phyloP scores from a whole-genome alignment of 1,140 invertebrate genomes.

The Idris sp. region DNA sequence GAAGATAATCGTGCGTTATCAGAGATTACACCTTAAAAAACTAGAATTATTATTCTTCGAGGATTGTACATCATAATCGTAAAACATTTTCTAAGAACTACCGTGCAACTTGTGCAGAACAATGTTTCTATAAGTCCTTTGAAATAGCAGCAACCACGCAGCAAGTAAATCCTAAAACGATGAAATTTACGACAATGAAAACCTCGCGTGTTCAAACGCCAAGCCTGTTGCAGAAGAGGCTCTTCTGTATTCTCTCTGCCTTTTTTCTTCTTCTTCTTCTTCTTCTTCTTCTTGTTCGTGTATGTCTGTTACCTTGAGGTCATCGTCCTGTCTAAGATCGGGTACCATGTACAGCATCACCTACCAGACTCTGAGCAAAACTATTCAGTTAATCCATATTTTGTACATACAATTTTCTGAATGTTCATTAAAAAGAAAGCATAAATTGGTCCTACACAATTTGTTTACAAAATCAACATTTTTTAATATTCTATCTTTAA shows the following conservation, averaged over 20 bases:
- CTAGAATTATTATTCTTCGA: slow-evolving; percentile 46
- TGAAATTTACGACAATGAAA: slow-evolving; percentile 70
- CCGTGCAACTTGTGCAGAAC: slow-evolving; percentile 32
- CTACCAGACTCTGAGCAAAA: slow-evolving; percentile 73
- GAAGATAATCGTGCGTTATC: slow-evolving; percentile 29
- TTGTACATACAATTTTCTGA: too few species aligned
- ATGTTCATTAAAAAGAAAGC: too few species aligned
- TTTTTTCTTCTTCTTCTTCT: slow-evolving; percentile 32
- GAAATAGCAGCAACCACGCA: slow-evolving; percentile 39
- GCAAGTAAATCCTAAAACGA: slow-evolving; percentile 59
- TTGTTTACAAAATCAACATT: too few species aligned
- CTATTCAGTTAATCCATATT: slow-evolving; percentile 69
- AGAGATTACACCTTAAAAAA: slow-evolving; percentile 41
- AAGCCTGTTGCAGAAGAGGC: slow-evolving; percentile 55
- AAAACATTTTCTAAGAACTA: slow-evolving; percentile 45
- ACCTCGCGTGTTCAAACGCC: slow-evolving; percentile 62
- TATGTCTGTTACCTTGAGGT: slow-evolving; percentile 66
- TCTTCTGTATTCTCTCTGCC: slow-evolving; percentile 51
- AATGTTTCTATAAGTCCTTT: slow-evolving; percentile 41
- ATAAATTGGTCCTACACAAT: slow-evolving; percentile 40
- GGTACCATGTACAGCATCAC: slow-evolving; percentile 73
- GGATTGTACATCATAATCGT: slow-evolving; percentile 50
- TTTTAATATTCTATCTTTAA: too few species aligned
- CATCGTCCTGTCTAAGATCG: slow-evolving; percentile 75
- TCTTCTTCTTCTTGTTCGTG: slow-evolving; percentile 41